phyloP scores from a whole-genome alignment of 2,797 vertebrate species.

The Silurus lanzhouensis region DNA sequence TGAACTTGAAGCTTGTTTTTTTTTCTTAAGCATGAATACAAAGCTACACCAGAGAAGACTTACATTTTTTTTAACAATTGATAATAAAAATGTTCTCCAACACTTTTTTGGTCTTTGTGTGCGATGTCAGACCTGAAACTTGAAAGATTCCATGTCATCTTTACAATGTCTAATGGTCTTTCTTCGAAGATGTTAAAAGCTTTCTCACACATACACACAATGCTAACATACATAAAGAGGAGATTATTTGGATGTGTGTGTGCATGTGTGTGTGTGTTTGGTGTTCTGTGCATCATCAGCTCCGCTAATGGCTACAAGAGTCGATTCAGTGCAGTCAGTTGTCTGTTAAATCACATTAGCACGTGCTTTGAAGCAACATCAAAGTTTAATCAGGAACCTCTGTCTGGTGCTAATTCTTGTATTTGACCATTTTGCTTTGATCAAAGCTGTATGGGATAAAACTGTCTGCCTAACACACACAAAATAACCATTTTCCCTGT shows the following conservation, averaged over 20 bases:
- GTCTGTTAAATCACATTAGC: constrained; percentile 66
- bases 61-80: background rate
- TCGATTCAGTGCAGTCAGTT: constrained; percentile 61
- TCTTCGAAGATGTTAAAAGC: background rate
- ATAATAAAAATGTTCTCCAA: background rate
- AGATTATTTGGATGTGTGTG: constrained; percentile 2
- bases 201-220: background rate
- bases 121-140: background rate
- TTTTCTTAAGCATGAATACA: background rate
- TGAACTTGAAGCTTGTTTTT: background rate
- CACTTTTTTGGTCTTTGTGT: background rate
- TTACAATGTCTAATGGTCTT: background rate
- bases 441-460: constrained; percentile 15
- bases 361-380: constrained; percentile 66
- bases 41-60: no score
- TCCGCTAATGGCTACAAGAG: constrained; percentile 61
- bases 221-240: background rate
- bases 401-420: constrained; percentile 44
- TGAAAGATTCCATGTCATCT: background rate
- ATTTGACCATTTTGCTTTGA: constrained; percentile 32
- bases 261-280: constrained; percentile 24
- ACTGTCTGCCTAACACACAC: constrained; percentile 16
- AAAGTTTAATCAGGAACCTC: constrained; percentile 45
- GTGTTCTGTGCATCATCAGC: constrained; percentile 64
- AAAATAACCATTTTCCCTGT: background rate